Evolutionary conservation across 23 tunicate genomes (phyloP), one percentile per base, ranked within the genome.

Genomic region (Halocynthia aurantium): DNA sequence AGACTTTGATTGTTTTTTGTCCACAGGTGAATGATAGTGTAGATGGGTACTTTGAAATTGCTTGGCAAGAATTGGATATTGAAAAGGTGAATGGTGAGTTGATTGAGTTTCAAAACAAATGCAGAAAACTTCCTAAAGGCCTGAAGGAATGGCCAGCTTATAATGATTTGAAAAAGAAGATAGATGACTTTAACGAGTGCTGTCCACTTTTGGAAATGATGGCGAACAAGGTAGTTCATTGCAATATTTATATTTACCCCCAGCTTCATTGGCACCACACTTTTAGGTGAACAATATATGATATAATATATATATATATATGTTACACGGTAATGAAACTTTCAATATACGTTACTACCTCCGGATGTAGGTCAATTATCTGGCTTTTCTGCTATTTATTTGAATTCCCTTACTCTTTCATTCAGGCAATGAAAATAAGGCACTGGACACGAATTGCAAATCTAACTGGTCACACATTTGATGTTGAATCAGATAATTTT

Each of bases 151-250:
- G 98, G 98, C 57, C 81, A 53, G 98, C 98, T 10, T 93, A 78
- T 56, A 78, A 76, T 52, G 98, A 83, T 51, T 66, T 93, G 61
- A 87, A 87, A 73, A 83, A 81, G 72, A 93, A 93, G 69, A 93
- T 93, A 71, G 98, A 93, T 71, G 98, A 93, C 56, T 93, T 93
- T 60, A 88, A 79, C 55, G 98, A 93, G 68, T 87, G 98, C 70
- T 93, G 98, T 67, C 98, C 98, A 18, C 75, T 93, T 71, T 72
- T 93, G 57, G 98, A 93, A 76, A 80, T 82, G 93, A 93, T 93
- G 98, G 85, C 93, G 8, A 87, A 87, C 75, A 84, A 93, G 67
- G 95, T 88, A 52, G 8, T 72, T 49, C 17, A 58, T 58, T 58
- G 15, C 17, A 58, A 13, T 31, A 31, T 31, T 0, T 31, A 31